These are phyloP conservation scores for Bambusicola thoracicus DNA, from an alignment of 2,113 vertebrate genomes.

Conservation along the genomic window DNA sequence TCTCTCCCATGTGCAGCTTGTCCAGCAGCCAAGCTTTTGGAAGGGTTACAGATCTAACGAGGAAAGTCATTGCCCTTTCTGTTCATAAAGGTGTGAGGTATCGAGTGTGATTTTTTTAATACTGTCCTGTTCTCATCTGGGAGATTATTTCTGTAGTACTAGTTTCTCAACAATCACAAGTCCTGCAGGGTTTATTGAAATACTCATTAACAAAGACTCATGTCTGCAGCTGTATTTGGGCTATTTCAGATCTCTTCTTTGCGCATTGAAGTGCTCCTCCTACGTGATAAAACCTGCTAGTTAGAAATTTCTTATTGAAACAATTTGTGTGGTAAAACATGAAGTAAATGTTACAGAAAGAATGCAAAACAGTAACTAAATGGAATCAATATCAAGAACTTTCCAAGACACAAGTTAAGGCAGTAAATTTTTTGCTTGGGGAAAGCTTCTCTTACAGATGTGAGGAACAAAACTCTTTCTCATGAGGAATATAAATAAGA, in stretches of 20 bases:
- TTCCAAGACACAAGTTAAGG: neutral
- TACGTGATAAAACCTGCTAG: neutral
- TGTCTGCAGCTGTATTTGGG: neutral
- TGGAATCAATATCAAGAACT: neutral
- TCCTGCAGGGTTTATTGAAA: neutral
- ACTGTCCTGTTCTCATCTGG: neutral
- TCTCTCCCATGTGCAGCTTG: neutral
- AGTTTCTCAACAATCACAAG: neutral
- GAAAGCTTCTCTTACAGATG: neutral
- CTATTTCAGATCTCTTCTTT: neutral
- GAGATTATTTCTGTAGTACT: neutral
- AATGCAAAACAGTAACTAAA: neutral
- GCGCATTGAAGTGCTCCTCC: neutral
- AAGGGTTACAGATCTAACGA: neutral
- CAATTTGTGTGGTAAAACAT: neutral
- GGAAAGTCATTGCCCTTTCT: neutral
- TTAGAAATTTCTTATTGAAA: neutral
- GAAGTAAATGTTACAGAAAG: neutral
- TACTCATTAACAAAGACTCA: neutral
- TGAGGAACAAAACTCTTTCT: accelerated
- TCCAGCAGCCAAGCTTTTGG: neutral
- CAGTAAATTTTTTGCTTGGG: neutral
- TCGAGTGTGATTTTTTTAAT: neutral
- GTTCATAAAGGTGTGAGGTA: neutral
- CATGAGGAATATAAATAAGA: neutral